Conservation (phyloP, 2,888 invertebrate species). For the Colostygia pectinataria region DNA sequence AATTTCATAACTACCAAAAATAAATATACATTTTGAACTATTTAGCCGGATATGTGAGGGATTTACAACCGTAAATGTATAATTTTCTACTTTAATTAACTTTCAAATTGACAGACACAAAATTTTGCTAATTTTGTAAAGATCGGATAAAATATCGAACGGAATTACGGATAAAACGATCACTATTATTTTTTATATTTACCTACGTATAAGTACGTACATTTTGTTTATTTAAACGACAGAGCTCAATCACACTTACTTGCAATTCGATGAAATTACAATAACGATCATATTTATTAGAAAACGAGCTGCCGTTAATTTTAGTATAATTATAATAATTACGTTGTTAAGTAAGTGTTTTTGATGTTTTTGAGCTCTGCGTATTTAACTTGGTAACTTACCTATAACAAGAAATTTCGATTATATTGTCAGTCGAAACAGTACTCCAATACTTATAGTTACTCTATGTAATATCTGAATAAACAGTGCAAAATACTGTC, state of each 20-base stretch:
- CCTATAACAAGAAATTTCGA: conserved; percentile 41
- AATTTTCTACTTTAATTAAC: conserved; percentile 47
- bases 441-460: conserved; percentile 15
- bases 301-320: conserved; percentile 8
- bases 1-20: conserved; percentile 32
- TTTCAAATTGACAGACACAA: conserved; percentile 56
- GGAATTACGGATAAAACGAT: conserved; percentile 8
- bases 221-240: conserved; percentile 7
- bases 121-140: conserved; percentile 31
- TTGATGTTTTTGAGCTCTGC: conserved; percentile 10
- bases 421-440: conserved; percentile 35
- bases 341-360: too few species aligned
- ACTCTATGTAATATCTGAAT: conserved; percentile 17
- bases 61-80: conserved; percentile 29
- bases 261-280: not conserved
- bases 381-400: conserved; percentile 43
- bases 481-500: conserved; percentile 19
- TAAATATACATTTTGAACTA: conserved; percentile 37
- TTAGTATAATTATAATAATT: too few species aligned
- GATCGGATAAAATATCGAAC: conserved; percentile 2
- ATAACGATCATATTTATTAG: not conserved
- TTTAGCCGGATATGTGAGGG: conserved; percentile 32
- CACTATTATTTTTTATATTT: conserved; percentile 15
- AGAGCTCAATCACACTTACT: conserved; percentile 10
- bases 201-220: conserved; percentile 32